Conservation (phyloP, 2,113 vertebrate species). For the Gasterosteus nipponicus region DNA sequence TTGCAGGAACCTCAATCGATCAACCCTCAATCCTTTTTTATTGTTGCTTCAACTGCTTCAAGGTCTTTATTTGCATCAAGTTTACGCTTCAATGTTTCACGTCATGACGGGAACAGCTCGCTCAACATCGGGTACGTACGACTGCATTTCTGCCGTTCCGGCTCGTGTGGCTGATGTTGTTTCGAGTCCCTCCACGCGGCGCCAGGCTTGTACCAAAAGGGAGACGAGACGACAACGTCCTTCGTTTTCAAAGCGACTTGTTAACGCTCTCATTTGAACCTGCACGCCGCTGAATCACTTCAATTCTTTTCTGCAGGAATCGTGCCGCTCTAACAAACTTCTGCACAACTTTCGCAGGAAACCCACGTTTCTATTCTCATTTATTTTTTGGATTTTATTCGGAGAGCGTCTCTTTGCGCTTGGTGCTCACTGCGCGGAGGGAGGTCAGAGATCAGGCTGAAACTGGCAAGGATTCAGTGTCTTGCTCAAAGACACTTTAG, state of each 20-base stretch:
- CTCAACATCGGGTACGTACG: slow-evolving; percentile 37
- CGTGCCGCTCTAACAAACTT: slow-evolving; percentile 57
- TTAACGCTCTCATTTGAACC: slow-evolving; percentile 56
- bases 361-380: slow-evolving; percentile 53
- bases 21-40: slow-evolving; percentile 19
- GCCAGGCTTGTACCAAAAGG: slow-evolving; percentile 20
- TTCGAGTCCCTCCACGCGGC: slow-evolving; percentile 46
- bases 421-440: slow-evolving; percentile 23
- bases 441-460: slow-evolving; percentile 60
- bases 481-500: slow-evolving; percentile 67
- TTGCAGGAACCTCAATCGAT: not conserved
- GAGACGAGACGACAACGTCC: slow-evolving; percentile 40
- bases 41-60: slow-evolving; percentile 17
- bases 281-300: slow-evolving; percentile 50
- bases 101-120: slow-evolving; percentile 53
- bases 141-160: slow-evolving; percentile 43
- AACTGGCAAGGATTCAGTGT: slow-evolving; percentile 62
- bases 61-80: slow-evolving; percentile 30
- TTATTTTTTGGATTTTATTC: slow-evolving; percentile 44
- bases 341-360: slow-evolving; percentile 49
- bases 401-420: slow-evolving; percentile 45
- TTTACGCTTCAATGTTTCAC: slow-evolving; percentile 37
- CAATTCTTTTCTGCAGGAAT: slow-evolving; percentile 16
- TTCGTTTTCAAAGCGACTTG: slow-evolving; percentile 61
- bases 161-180: slow-evolving; percentile 51